Conservation (phyloP, 1,140 invertebrate genomes). For the Eumaeus atala region DNA sequence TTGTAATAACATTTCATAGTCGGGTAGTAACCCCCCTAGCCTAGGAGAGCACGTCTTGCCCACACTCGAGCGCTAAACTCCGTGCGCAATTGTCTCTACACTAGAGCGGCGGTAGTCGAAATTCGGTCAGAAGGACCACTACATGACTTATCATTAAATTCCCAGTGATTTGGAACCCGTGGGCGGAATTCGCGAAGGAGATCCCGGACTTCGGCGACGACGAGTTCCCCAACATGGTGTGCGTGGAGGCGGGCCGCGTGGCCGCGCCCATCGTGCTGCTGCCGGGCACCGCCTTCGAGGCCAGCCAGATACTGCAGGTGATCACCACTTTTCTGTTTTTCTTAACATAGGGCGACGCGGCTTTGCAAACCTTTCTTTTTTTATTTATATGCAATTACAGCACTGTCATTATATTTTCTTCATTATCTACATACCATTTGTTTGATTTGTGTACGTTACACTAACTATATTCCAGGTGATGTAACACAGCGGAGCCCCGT, state of each 20-base stretch:
- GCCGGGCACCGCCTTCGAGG: conserved; percentile 91
- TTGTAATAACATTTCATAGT: too few relatives aligned
- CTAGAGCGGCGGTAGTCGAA: conserved; percentile 97
- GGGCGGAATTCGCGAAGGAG: conserved; percentile 92
- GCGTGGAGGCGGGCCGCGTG: conserved; percentile 94
- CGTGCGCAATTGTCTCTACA: too few relatives aligned
- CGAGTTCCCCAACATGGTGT: conserved; percentile 96
- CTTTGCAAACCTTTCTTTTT: too few relatives aligned
- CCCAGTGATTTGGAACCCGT: conserved; percentile 96
- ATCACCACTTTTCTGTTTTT: too few relatives aligned
- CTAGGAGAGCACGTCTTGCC: too few relatives aligned
- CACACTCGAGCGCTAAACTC: too few relatives aligned
- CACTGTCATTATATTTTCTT: too few relatives aligned
- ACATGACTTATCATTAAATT: conserved; percentile 85
- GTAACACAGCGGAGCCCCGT: conserved; percentile 31
- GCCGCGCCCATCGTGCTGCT: conserved; percentile 88
- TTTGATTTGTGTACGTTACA: conserved; percentile 3
- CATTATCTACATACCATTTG: not conserved
- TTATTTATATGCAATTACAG: too few relatives aligned
- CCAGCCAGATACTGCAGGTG: conserved; percentile 84
- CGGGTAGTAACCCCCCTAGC: too few relatives aligned
- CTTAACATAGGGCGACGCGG: too few relatives aligned
- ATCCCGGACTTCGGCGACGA: conserved; percentile 96
- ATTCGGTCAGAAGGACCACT: conserved; percentile 91
- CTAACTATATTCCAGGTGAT: conserved; percentile 43